Conservation (phyloP, 2,113 vertebrate species). For the Etia nguti region DNA sequence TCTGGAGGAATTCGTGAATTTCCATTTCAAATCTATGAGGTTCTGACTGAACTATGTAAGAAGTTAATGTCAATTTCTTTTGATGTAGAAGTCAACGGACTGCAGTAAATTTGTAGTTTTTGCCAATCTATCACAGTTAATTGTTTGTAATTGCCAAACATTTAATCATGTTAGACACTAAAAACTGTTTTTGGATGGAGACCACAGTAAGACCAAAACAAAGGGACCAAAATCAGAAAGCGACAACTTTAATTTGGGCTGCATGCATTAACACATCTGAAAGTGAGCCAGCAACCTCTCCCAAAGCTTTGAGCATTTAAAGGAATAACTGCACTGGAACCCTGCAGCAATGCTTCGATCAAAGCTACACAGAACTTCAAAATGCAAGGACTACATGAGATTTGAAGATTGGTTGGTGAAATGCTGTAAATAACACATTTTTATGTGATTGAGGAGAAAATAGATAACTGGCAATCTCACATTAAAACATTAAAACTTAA, state of each 20-base stretch:
- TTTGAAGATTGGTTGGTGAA: not conserved
- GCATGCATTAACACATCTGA: not conserved
- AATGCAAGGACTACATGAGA: not conserved
- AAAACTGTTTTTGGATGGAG: not conserved
- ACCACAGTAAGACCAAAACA: not conserved
- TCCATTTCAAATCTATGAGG: not conserved
- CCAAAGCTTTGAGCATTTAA: not conserved
- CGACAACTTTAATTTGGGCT: not conserved
- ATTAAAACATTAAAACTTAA: not conserved
- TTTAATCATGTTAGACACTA: not conserved
- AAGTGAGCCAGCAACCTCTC: not conserved
- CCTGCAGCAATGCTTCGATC: not conserved
- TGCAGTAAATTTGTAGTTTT: not conserved
- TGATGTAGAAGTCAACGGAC: not conserved
- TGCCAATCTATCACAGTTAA: not conserved
- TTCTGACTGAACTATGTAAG: not conserved
- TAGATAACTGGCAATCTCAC: not conserved
- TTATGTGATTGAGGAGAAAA: not conserved
- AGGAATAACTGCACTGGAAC: not conserved
- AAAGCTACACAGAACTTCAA: constrained; percentile 6
- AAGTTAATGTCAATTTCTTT: not conserved
- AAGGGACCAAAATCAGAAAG: not conserved
- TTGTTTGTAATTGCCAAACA: not conserved
- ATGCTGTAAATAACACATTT: not conserved
- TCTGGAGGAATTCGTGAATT: too few relatives aligned